These are phyloP conservation scores for Pluvianellus socialis DNA, from an alignment of 2,113 vertebrate genomes.

Conservation along the genomic window DNA sequence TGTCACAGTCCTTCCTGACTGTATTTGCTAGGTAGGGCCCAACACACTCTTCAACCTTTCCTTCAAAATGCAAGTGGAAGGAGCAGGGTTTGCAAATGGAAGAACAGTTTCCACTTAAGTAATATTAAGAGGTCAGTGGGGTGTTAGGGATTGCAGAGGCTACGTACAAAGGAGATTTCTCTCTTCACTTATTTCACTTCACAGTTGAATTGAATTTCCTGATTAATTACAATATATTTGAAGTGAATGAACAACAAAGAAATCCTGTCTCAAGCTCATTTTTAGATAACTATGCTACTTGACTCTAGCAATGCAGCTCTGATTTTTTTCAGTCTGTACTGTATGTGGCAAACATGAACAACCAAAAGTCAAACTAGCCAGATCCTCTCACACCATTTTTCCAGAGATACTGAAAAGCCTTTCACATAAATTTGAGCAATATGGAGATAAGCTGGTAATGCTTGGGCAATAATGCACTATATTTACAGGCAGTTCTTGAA, in stretches of 20 bases:
- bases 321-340: not conserved
- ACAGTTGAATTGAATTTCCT: not conserved
- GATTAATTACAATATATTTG: not conserved
- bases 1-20: not conserved
- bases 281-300: not conserved
- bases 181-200: not conserved
- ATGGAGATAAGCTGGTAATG: not conserved
- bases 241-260: not conserved
- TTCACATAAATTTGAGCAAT: not conserved
- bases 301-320: not conserved
- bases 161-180: not conserved
- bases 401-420: not conserved
- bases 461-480: not conserved
- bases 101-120: not conserved
- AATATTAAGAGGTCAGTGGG: not conserved
- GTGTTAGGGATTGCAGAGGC: not conserved
- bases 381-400: not conserved
- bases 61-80: not conserved
- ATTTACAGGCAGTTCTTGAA: not conserved
- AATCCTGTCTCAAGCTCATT: not conserved
- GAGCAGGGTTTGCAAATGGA: not conserved
- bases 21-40: not conserved
- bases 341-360: accelerated
- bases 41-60: not conserved
- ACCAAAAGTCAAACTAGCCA: not conserved